phyloP scores from a whole-genome alignment of 2,797 vertebrate genomes.

The Myripristis jacobus region DNA sequence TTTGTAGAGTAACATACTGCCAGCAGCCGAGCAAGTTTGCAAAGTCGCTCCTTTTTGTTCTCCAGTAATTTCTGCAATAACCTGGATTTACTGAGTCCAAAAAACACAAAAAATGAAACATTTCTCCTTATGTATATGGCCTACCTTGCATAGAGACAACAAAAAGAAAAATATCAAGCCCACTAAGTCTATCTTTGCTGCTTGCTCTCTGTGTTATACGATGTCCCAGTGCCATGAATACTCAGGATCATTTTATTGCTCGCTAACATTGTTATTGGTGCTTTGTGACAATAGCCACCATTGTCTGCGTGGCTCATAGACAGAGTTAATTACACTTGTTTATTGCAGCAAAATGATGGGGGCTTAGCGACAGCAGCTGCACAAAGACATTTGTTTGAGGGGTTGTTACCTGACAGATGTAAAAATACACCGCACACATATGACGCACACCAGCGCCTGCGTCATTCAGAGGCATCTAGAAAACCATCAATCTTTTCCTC shows the following conservation, averaged over 20 bases:
- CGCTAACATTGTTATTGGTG: slow-evolving; percentile 59
- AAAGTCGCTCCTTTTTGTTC: slow-evolving; percentile 22
- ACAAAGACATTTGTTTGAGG: slow-evolving; percentile 59
- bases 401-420: slow-evolving; percentile 28
- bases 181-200: neutral
- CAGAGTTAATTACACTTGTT: slow-evolving; percentile 76
- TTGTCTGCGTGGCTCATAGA: slow-evolving; percentile 80
- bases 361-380: slow-evolving; percentile 31
- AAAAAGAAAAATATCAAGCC: neutral
- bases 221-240: slow-evolving; percentile 13
- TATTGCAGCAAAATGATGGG: slow-evolving; percentile 65
- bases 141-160: neutral
- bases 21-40: slow-evolving; percentile 51
- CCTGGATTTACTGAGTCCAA: neutral
- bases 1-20: slow-evolving; percentile 60
- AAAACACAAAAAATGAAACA: slow-evolving; percentile 11
- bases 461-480: no score
- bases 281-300: slow-evolving; percentile 54
- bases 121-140: neutral
- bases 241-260: slow-evolving; percentile 66
- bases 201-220: neutral
- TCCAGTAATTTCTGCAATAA: neutral
- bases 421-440: neutral
- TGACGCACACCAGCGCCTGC: neutral
- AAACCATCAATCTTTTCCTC: no score